Percentiles rank a stretch among this genome's conserved stretches.
phyloP scores from a whole-genome alignment of 1,140 invertebrate genomes.

The Coelopa frigida region DNA sequence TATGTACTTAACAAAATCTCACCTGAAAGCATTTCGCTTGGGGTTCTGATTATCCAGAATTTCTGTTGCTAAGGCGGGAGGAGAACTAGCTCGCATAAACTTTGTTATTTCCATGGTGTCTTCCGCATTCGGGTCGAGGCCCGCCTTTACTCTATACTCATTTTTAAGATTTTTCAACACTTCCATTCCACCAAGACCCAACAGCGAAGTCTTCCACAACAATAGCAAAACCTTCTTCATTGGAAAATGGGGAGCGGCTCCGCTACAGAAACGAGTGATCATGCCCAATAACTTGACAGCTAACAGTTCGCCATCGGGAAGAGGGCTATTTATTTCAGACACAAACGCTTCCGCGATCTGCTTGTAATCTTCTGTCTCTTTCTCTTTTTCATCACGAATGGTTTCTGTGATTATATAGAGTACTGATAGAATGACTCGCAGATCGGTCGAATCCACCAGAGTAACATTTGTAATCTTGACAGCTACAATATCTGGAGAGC shows the following conservation, averaged over 20 bases:
- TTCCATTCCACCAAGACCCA: conserved; percentile 83
- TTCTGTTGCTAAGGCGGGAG: conserved; percentile 87
- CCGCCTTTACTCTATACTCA: conserved; percentile 61
- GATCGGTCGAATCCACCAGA: conserved; percentile 82
- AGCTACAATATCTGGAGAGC: conserved; percentile 65
- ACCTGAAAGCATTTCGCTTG: conserved; percentile 55
- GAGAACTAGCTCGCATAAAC: conserved; percentile 89
- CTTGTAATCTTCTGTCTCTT: conserved; percentile 59
- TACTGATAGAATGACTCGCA: conserved; percentile 86
- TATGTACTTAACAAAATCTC: not conserved
- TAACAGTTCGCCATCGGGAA: conserved; percentile 78
- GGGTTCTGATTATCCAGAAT: conserved; percentile 83
- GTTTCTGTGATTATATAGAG: conserved; percentile 93
- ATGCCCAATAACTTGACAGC: conserved; percentile 85
- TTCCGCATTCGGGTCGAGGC: conserved; percentile 70
- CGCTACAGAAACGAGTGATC: conserved; percentile 92
- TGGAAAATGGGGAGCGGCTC: conserved; percentile 89
- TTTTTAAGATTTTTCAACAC: conserved; percentile 70
- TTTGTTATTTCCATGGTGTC: conserved; percentile 90
- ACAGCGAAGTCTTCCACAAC: conserved; percentile 89
- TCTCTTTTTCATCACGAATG: conserved; percentile 62
- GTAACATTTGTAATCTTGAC: conserved; percentile 79
- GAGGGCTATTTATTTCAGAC: conserved; percentile 67
- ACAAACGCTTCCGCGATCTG: conserved; percentile 67
- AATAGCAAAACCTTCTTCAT: conserved; percentile 96